Percentiles rank a stretch among this genome's conserved stretches.
Evolutionary conservation across 2,113 vertebrate species (phyloP).

Genomic region (Leucopsar rothschildi): DNA sequence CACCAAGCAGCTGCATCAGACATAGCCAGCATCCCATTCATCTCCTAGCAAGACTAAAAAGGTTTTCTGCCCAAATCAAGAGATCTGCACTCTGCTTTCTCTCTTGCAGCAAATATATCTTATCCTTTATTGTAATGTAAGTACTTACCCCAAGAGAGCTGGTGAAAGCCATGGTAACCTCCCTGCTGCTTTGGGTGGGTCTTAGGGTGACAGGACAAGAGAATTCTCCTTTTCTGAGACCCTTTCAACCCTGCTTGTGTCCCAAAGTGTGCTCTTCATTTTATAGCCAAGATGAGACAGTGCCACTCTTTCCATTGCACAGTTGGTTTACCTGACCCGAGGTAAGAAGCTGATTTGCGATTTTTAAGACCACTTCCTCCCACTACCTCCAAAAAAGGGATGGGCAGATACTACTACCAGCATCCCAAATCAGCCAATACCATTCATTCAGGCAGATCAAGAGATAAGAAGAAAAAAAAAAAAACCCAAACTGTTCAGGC

Average conservation of each 20-base stretch:
- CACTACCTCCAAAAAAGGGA: neutral
- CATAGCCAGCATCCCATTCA: neutral
- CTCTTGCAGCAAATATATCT: neutral
- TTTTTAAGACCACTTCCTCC: conserved; percentile 52
- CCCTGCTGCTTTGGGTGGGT: neutral
- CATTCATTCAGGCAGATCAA: neutral
- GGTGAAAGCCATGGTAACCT: neutral
- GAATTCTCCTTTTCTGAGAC: neutral
- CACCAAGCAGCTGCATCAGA: neutral
- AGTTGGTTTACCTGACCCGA: neutral
- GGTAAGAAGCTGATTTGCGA: neutral
- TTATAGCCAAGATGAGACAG: conserved; percentile 30
- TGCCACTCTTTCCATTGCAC: conserved; percentile 18
- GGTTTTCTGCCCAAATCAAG: neutral
- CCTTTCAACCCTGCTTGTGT: neutral
- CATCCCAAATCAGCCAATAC: neutral
- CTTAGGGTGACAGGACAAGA: rapidly evolving
- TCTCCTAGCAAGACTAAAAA: neutral
- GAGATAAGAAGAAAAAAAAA: neutral
- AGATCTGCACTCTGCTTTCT: neutral
- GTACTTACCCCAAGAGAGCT: conserved; percentile 21
- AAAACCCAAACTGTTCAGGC: neutral
- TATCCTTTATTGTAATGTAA: neutral
- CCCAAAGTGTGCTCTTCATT: neutral
- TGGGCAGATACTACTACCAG: neutral